phyloP scores from a whole-genome alignment of 2,888 invertebrate species.

The Drosophila dives region DNA sequence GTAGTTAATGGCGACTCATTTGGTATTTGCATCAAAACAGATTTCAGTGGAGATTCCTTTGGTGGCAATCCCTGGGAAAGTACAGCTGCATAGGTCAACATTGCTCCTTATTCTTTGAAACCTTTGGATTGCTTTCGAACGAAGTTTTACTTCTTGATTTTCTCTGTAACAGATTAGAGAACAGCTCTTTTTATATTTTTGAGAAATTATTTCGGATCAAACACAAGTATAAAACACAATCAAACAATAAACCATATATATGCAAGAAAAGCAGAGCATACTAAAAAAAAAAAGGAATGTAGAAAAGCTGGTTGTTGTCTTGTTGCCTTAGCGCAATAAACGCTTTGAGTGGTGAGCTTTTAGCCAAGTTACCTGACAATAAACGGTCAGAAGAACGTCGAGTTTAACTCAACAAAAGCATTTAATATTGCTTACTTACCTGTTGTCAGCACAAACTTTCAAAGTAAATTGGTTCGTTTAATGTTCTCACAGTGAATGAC shows the following conservation, averaged over 20 bases:
- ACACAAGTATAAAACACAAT: too few relatives aligned
- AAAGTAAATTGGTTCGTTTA: too few relatives aligned
- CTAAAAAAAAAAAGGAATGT: too few relatives aligned
- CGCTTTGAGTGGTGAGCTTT: neutral
- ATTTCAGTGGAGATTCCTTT: too few relatives aligned
- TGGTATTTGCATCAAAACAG: too few relatives aligned
- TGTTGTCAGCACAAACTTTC: neutral
- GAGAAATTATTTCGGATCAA: too few relatives aligned
- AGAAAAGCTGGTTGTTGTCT: too few relatives aligned
- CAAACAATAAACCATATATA: too few relatives aligned
- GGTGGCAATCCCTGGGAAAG: constrained; percentile 27
- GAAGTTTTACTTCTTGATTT: neutral
- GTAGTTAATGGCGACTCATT: neutral
- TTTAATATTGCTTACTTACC: neutral
- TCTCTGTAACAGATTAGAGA: neutral
- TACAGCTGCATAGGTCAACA: constrained; percentile 27
- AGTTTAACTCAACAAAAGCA: neutral
- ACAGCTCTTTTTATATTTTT: neutral
- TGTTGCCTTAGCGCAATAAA: neutral
- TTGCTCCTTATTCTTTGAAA: neutral
- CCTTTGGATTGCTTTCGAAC: neutral
- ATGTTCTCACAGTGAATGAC: neutral
- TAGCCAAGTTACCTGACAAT: neutral
- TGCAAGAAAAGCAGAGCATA: too few relatives aligned
- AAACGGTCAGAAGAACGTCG: neutral